A percentile compares a stretch with the other conserved stretches of the same genome.
These are phyloP conservation scores for Rhinoraja longicauda DNA, from an alignment of 2,797 vertebrate genomes.

Conservation along the genomic window DNA sequence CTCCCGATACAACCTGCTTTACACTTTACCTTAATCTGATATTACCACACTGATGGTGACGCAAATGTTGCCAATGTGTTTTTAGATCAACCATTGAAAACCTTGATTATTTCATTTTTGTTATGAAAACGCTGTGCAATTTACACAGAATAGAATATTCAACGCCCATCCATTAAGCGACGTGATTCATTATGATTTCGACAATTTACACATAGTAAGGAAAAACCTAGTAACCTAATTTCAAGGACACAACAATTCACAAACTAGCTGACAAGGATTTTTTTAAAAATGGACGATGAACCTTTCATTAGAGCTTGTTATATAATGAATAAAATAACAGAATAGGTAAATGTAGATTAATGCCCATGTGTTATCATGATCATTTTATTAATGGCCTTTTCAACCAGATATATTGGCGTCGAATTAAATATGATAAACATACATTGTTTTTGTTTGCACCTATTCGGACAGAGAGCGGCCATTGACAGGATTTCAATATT, in stretches of 20 bases:
- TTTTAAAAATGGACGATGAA: constrained; percentile 29
- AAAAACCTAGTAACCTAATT: not conserved
- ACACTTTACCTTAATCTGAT: constrained; percentile 6
- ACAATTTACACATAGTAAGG: not conserved
- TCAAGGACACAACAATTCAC: not conserved
- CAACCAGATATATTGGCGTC: not conserved
- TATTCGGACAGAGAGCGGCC: constrained; percentile 30
- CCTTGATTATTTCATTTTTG: not conserved
- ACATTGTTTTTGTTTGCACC: constrained; percentile 29
- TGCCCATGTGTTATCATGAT: not conserved
- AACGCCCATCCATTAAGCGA: not conserved
- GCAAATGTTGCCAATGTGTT: not conserved
- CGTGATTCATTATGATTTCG: constrained; percentile 12
- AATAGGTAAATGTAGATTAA: not conserved
- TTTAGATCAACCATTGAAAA: constrained; percentile 1
- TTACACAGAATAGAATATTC: not conserved
- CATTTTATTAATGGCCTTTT: not conserved
- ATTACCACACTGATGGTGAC: not conserved
- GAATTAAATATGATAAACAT: not conserved
- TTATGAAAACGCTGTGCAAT: not conserved
- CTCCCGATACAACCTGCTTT: not conserved
- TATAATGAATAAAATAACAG: constrained; percentile 23
- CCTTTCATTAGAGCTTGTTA: not conserved
- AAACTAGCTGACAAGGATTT: constrained; percentile 26
- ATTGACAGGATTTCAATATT: constrained; percentile 36